Evolutionary conservation across 2,113 vertebrate genomes (phyloP).

Genomic region (Xenopus tropicalis): DNA sequence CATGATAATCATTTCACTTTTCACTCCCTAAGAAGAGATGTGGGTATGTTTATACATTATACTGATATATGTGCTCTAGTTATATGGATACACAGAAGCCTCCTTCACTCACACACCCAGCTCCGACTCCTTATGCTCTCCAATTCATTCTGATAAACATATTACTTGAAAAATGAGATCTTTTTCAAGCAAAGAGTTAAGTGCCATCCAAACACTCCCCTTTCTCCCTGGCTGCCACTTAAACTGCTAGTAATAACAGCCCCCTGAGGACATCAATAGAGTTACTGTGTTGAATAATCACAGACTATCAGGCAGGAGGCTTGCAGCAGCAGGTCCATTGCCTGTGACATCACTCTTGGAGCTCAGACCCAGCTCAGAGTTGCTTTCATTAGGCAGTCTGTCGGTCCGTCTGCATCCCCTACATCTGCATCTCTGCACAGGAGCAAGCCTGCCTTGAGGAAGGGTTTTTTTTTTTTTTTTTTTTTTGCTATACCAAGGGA

Average conservation of each 20-base stretch:
- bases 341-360: constrained; percentile 54
- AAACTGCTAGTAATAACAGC: constrained; percentile 49
- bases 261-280: constrained; percentile 48
- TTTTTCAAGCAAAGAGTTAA: not conserved
- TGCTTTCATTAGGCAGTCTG: constrained; percentile 31
- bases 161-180: no score
- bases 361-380: constrained; percentile 42
- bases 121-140: no score
- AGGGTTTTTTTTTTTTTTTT: constrained; percentile 7
- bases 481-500: constrained; percentile 12
- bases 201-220: constrained; percentile 2
- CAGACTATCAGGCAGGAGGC: constrained; percentile 48
- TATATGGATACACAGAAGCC: no score
- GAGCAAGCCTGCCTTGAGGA: constrained; percentile 30
- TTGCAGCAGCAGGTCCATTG: constrained; percentile 47
- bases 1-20: no score
- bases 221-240: constrained; percentile 24
- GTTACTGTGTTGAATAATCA: constrained; percentile 39
- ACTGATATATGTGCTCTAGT: no score
- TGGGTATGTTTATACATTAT: no score
- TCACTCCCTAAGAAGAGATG: no score
- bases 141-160: no score
- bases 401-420: constrained; percentile 10
- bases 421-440: constrained; percentile 29
- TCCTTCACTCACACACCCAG: no score